Conservation (phyloP, 2,113 vertebrate species). For the Pluvialis apricaria region DNA sequence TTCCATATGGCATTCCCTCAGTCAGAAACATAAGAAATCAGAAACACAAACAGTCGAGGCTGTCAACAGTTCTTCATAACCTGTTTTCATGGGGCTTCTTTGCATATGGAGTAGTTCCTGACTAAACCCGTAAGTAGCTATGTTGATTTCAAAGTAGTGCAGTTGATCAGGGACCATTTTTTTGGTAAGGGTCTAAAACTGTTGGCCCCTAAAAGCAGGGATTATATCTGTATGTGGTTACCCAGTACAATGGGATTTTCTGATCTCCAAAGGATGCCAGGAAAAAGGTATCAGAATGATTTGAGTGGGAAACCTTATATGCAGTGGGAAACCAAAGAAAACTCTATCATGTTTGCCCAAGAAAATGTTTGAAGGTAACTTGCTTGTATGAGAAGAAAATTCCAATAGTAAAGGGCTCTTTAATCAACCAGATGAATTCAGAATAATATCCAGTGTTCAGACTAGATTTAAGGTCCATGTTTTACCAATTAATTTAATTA, state of each 20-base stretch:
- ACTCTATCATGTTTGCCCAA: not conserved
- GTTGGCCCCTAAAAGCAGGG: not conserved
- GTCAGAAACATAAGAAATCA: not conserved
- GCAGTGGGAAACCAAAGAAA: not conserved
- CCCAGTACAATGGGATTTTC: not conserved
- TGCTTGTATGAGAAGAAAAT: not conserved
- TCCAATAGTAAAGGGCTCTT: not conserved
- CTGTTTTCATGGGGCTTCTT: not conserved
- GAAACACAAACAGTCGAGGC: not conserved
- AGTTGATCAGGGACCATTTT: not conserved
- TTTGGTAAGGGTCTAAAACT: not conserved
- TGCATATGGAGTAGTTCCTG: not conserved
- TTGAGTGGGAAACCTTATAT: not conserved
- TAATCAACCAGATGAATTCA: not conserved
- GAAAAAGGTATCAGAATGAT: not conserved
- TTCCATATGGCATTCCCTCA: not conserved
- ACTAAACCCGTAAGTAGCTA: not conserved
- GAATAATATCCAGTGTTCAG: not conserved
- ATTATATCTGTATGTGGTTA: not conserved
- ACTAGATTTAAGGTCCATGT: not conserved
- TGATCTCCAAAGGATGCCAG: not conserved
- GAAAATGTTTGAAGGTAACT: not conserved
- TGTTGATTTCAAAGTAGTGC: not conserved
- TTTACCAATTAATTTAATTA: not conserved
- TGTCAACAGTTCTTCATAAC: not conserved